Evolutionary conservation across 2,797 vertebrate species (phyloP).

Genomic region (Centropyge bicolor): DNA sequence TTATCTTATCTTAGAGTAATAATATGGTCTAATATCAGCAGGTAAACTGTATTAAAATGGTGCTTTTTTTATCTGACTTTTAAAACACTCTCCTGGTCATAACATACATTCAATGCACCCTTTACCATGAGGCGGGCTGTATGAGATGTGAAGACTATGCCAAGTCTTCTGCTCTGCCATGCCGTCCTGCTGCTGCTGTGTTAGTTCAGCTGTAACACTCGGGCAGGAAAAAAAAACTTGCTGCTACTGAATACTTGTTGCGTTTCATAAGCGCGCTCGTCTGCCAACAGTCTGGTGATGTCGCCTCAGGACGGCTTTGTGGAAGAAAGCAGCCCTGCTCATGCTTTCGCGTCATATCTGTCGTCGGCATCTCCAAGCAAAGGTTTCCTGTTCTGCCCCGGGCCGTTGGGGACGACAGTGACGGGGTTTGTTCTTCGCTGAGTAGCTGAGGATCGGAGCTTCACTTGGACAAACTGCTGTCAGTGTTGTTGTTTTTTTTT

Average conservation of each 20-base stretch:
- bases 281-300: conserved; percentile 16
- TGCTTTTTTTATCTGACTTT: not conserved
- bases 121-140: not conserved
- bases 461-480: not conserved
- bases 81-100: not conserved
- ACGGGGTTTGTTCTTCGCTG: conserved; percentile 17
- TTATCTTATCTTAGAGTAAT: too few relatives aligned
- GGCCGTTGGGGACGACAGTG: not conserved
- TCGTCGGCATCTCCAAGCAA: not conserved
- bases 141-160: not conserved
- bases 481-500: not conserved
- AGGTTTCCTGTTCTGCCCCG: not conserved
- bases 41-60: too few relatives aligned
- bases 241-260: conserved; percentile 10
- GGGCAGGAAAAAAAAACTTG: not conserved
- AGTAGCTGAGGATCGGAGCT: not conserved
- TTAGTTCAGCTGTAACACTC: not conserved
- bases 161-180: not conserved
- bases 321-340: not conserved
- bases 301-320: conserved; percentile 5
- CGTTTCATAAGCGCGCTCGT: not conserved
- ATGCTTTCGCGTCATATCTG: conserved; percentile 1
- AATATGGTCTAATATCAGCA: conserved; percentile 6
- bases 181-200: not conserved
- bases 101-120: not conserved